A percentile compares a stretch with the other conserved stretches of the same genome.
Evolutionary conservation across 2,113 vertebrate species (phyloP).

Genomic region (Aldabrachelys gigantea): DNA sequence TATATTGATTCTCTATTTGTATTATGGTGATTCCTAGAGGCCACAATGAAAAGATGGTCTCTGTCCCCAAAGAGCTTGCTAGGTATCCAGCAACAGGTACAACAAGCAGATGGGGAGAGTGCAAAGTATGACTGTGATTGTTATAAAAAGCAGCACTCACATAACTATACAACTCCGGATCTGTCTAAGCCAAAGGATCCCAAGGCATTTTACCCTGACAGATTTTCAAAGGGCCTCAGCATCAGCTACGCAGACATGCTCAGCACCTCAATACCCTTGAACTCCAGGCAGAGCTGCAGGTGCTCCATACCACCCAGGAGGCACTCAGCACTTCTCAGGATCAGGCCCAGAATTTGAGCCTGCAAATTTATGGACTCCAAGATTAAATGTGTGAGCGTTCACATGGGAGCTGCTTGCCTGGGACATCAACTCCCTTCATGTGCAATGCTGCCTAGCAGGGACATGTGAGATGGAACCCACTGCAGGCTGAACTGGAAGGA

Average conservation of each 20-base stretch:
- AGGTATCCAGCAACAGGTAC: background rate
- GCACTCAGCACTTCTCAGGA: background rate
- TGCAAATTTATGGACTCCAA: background rate
- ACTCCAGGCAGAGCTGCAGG: background rate
- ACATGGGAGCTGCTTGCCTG: background rate
- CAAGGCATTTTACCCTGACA: background rate
- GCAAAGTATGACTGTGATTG: background rate
- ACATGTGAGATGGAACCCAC: no score
- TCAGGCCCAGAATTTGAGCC: background rate
- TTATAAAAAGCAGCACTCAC: background rate
- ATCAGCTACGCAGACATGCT: background rate
- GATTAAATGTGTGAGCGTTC: background rate
- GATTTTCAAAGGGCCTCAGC: background rate
- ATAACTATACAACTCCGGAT: no score
- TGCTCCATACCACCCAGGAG: background rate
- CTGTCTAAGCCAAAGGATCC: background rate
- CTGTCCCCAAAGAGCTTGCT: background rate
- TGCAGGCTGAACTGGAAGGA: no score
- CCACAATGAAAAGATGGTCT: background rate
- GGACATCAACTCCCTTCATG: background rate
- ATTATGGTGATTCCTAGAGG: background rate
- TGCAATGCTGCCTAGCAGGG: no score
- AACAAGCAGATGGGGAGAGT: background rate
- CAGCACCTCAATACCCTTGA: background rate
- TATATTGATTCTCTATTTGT: background rate